Conservation (phyloP, 2,888 invertebrate species). For the Aphrophora alni region DNA sequence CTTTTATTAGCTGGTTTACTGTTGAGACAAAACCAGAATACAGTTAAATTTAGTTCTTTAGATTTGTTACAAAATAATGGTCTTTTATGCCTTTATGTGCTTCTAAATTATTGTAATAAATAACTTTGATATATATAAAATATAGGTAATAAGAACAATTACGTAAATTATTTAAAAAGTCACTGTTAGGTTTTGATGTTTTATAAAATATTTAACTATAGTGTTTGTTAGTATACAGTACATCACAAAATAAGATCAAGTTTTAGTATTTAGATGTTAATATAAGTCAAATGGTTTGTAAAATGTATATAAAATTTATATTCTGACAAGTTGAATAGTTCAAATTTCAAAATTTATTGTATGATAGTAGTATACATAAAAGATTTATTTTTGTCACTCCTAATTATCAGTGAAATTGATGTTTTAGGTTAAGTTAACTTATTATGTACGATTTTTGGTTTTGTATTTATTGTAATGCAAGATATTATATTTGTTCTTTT, state of each 20-base stretch:
- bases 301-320: background rate
- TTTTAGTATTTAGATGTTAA: background rate
- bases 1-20: too few relatives aligned
- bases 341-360: constrained; percentile 21
- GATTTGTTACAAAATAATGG: background rate
- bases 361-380: constrained; percentile 31
- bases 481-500: background rate
- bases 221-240: background rate
- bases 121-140: background rate
- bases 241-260: background rate
- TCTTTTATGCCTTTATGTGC: constrained; percentile 6
- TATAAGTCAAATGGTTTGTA: background rate
- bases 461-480: background rate
- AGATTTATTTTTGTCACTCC: constrained; percentile 37
- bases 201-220: background rate
- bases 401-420: background rate
- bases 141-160: background rate
- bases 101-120: background rate
- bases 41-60: too few relatives aligned
- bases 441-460: background rate
- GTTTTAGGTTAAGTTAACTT: background rate
- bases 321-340: constrained; percentile 1
- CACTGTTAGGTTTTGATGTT: constrained; percentile 9
- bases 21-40: too few relatives aligned
- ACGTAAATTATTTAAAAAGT: background rate